Conservation (phyloP, 1,140 invertebrate genomes). For the Eueides isabella region DNA sequence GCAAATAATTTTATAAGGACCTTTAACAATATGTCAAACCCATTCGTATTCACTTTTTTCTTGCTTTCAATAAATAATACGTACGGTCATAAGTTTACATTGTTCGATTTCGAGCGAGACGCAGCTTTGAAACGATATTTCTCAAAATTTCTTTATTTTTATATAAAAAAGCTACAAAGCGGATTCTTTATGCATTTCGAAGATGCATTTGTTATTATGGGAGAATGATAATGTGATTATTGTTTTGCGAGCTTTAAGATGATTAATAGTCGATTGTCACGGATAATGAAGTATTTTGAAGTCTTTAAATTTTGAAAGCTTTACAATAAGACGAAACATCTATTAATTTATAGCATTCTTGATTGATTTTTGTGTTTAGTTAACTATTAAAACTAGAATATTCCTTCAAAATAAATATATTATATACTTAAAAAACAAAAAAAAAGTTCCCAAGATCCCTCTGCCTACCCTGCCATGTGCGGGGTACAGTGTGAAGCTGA, state of each 20-base stretch:
- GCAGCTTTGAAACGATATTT: conserved; percentile 70
- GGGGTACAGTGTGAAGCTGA: too few species aligned
- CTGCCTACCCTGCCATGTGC: too few species aligned
- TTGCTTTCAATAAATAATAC: conserved; percentile 79
- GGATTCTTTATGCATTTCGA: conserved; percentile 79
- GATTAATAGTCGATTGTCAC: conserved; percentile 79
- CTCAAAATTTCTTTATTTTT: conserved; percentile 73
- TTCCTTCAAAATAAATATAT: neutral
- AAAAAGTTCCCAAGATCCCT: too few species aligned
- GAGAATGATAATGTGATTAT: conserved; percentile 82
- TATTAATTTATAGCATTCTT: conserved; percentile 40
- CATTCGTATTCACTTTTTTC: conserved; percentile 69
- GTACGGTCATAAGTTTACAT: conserved; percentile 77
- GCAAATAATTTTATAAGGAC: conserved; percentile 81
- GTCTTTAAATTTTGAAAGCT: conserved; percentile 61
- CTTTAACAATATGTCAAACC: conserved; percentile 80
- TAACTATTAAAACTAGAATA: neutral
- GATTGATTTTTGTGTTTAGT: conserved; percentile 37
- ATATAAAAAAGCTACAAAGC: conserved; percentile 66
- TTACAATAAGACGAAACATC: conserved; percentile 49
- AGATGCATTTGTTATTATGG: conserved; percentile 79
- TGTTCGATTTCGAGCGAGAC: conserved; percentile 71
- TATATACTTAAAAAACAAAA: neutral
- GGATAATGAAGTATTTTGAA: conserved; percentile 77
- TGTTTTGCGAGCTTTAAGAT: conserved; percentile 78